Percentiles rank a stretch among this genome's conserved stretches.
phyloP scores from a whole-genome alignment of 2,113 vertebrate genomes.

The Pseudorectes ferrugineus region DNA sequence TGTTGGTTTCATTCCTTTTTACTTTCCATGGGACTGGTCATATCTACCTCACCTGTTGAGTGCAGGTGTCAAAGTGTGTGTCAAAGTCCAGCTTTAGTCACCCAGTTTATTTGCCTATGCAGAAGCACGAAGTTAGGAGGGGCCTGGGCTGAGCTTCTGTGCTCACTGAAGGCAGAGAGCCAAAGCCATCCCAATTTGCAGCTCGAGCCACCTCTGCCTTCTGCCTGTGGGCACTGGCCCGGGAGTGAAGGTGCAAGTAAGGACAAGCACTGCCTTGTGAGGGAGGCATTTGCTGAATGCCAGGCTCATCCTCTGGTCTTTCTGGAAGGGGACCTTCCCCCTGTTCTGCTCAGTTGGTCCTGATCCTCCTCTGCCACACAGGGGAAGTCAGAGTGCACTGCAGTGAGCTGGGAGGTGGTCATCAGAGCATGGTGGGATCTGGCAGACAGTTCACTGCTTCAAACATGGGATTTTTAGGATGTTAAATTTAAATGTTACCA shows the following conservation, averaged over 20 bases:
- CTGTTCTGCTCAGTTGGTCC: not conserved
- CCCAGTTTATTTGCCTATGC: not conserved
- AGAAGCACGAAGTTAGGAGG: not conserved
- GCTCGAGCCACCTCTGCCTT: not conserved
- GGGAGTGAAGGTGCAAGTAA: not conserved
- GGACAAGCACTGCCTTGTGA: not conserved
- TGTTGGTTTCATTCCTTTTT: not conserved
- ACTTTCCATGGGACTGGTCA: not conserved
- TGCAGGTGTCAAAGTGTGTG: not conserved
- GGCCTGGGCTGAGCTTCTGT: not conserved
- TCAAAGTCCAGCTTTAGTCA: not conserved
- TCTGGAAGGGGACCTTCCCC: not conserved
- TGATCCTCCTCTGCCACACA: not conserved
- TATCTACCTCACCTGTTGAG: not conserved
- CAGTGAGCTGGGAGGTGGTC: not conserved
- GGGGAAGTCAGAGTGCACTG: not conserved
- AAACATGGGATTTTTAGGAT: not conserved
- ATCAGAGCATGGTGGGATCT: not conserved
- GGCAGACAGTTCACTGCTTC: not conserved
- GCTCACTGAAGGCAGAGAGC: rapidly evolving
- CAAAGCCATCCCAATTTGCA: rapidly evolving
- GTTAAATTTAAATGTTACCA: not conserved
- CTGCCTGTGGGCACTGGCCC: not conserved
- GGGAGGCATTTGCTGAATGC: not conserved
- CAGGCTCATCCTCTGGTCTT: not conserved